Evolutionary conservation across 2,888 invertebrate genomes (phyloP).

Genomic region (Bellardia bayeri): DNA sequence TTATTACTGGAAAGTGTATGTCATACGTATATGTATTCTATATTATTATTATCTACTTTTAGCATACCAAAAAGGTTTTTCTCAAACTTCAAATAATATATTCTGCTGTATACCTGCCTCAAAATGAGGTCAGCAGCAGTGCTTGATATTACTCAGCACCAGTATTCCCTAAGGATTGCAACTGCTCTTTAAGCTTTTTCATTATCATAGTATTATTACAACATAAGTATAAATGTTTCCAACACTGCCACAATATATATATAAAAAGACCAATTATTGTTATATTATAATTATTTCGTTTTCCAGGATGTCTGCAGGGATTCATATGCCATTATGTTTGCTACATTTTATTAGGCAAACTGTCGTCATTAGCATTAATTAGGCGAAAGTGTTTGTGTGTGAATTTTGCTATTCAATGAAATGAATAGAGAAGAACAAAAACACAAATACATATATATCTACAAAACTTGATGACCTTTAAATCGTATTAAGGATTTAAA

Average conservation of each 20-base stretch:
- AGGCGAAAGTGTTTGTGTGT: neutral
- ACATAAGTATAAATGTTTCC: neutral
- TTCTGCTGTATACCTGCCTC: too few species aligned
- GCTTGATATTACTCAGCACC: too few species aligned
- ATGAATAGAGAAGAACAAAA: neutral
- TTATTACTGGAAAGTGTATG: too few species aligned
- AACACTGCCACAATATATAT: neutral
- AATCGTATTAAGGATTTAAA: neutral
- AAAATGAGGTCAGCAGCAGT: too few species aligned
- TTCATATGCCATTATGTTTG: neutral
- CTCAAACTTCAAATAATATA: too few species aligned
- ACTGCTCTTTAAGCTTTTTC: neutral
- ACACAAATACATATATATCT: neutral
- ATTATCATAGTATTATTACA: neutral
- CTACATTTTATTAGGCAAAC: slow-evolving; percentile 5
- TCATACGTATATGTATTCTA: too few species aligned
- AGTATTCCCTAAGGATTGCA: neutral
- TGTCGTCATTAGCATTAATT: slow-evolving; percentile 10
- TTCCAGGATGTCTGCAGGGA: neutral
- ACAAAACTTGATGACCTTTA: neutral
- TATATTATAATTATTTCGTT: slow-evolving; percentile 6
- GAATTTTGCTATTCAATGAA: neutral
- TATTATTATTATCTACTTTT: too few species aligned
- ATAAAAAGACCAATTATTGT: neutral
- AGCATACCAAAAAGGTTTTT: too few species aligned